phyloP scores from a whole-genome alignment of 2,113 vertebrate species.

The Cygnus atratus region DNA sequence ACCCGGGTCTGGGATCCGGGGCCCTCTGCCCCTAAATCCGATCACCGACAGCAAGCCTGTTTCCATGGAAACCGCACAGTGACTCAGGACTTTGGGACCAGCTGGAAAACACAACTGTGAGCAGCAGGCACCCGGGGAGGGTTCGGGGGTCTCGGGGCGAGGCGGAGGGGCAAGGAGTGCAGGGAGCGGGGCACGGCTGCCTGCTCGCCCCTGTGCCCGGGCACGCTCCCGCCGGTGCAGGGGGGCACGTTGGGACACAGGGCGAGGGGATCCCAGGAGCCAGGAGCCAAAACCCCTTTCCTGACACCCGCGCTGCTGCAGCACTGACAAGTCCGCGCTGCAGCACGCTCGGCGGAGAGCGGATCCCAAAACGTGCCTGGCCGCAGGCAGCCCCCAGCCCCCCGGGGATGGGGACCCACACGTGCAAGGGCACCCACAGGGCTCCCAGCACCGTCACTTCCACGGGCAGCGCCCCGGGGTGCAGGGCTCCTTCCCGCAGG shows the following conservation, averaged over 20 bases:
- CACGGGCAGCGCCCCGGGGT: no score
- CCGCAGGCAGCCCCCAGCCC: background rate
- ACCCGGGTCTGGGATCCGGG: slow-evolving; percentile 41
- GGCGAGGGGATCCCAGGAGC: background rate
- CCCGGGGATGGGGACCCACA: background rate
- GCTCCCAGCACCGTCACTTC: background rate
- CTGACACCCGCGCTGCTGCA: slow-evolving; percentile 4
- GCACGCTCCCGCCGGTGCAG: fast-evolving
- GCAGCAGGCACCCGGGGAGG: slow-evolving; percentile 48
- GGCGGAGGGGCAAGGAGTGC: background rate
- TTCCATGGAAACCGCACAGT: slow-evolving; percentile 83
- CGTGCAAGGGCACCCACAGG: background rate
- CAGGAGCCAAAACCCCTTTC: background rate
- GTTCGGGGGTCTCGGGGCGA: slow-evolving; percentile 17
- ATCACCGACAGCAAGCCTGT: slow-evolving; percentile 78
- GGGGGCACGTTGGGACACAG: fast-evolving
- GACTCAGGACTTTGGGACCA: slow-evolving; percentile 83
- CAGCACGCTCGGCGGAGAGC: background rate
- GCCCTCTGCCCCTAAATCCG: slow-evolving; percentile 53
- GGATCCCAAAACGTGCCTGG: background rate
- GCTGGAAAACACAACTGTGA: slow-evolving; percentile 77
- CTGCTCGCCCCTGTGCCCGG: fast-evolving
- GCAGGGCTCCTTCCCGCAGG: no score
- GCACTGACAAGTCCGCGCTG: background rate
- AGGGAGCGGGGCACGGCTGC: background rate